Percentiles rank a stretch among this genome's conserved stretches.
These are phyloP conservation scores for Prorops nasuta DNA, from an alignment of 1,140 invertebrate species.

Conservation along the genomic window DNA sequence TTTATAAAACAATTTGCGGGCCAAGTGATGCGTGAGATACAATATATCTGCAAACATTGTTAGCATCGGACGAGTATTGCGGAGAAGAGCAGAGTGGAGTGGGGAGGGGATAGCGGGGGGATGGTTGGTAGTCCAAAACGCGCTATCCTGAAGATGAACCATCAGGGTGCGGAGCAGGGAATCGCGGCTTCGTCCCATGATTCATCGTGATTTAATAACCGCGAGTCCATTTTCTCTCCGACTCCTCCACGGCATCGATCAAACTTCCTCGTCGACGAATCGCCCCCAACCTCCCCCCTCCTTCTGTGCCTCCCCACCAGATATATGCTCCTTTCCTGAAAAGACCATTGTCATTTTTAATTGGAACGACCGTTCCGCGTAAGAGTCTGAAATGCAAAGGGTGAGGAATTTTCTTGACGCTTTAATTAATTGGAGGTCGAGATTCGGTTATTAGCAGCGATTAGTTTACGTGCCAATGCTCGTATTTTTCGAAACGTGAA, in stretches of 20 bases:
- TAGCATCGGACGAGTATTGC: constrained; percentile 57
- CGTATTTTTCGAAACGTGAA: constrained; percentile 53
- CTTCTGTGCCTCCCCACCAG: no score
- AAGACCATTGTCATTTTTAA: no score
- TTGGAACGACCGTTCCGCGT: no score
- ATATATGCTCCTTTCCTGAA: no score
- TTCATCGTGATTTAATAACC: constrained; percentile 36
- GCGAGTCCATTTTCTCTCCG: no score
- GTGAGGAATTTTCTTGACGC: no score
- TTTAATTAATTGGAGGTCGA: constrained; percentile 42
- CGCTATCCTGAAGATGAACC: constrained; percentile 3
- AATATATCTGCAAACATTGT: constrained; percentile 60
- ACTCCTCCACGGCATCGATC: no score
- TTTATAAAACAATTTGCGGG: constrained; percentile 60
- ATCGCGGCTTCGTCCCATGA: constrained; percentile 19
- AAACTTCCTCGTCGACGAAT: no score
- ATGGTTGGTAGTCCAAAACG: neutral
- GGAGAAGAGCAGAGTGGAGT: constrained; percentile 31
- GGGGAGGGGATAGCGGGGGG: constrained; percentile 1
- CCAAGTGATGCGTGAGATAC: constrained; percentile 60
- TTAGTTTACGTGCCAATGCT: constrained; percentile 43
- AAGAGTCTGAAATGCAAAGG: no score
- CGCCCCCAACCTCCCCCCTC: no score
- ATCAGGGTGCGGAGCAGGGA: no score
- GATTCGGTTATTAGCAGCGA: constrained; percentile 42